Evolutionary conservation across 2,888 invertebrate species (phyloP).

Genomic region (Heliconius charithonia): DNA sequence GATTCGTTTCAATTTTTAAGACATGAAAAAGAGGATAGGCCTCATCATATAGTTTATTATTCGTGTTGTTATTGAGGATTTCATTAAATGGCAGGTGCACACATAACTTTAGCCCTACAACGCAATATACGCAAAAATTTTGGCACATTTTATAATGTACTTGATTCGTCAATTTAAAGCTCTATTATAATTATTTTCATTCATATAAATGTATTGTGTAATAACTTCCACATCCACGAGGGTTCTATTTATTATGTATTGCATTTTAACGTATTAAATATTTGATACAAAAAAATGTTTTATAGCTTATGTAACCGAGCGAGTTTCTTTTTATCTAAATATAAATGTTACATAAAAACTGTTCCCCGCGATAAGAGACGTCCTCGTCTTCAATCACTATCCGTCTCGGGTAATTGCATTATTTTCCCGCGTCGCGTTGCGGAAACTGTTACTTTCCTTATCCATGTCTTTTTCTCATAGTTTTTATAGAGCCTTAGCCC

Average conservation of each 20-base stretch:
- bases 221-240: no score
- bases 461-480: slow-evolving; percentile 33
- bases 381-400: slow-evolving; percentile 38
- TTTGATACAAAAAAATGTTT: slow-evolving; percentile 24
- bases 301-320: slow-evolving; percentile 18
- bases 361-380: slow-evolving; percentile 34
- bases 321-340: slow-evolving; percentile 33
- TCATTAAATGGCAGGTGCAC: no score
- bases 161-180: no score
- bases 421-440: slow-evolving; percentile 32
- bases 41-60: no score
- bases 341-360: slow-evolving; percentile 38
- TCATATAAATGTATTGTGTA: no score
- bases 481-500: slow-evolving; percentile 18
- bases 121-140: no score
- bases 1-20: no score
- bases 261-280: not conserved
- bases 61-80: no score
- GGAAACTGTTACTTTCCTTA: slow-evolving; percentile 33
- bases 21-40: no score
- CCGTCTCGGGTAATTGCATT: slow-evolving; percentile 37
- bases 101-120: no score
- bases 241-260: not conserved
- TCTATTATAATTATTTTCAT: no score
- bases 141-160: no score